Conservation (phyloP, 2,888 invertebrate species). For the Trimorus sp. region DNA sequence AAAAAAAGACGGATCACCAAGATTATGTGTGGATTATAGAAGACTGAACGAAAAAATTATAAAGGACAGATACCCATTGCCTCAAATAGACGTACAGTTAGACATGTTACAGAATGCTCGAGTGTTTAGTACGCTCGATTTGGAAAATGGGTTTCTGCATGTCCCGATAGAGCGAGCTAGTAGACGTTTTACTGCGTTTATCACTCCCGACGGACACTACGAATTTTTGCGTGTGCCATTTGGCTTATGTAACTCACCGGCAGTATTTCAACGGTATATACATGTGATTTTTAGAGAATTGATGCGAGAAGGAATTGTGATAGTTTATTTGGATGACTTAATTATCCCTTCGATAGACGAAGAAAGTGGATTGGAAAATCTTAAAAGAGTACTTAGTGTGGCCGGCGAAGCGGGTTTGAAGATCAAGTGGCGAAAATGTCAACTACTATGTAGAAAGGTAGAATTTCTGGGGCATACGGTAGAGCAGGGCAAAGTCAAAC, state of each 20-base stretch:
- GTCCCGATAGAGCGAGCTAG: slow-evolving; percentile 68
- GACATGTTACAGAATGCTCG: slow-evolving; percentile 42
- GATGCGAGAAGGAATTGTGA: slow-evolving; percentile 39
- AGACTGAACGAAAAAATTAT: background rate
- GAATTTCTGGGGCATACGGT: slow-evolving; percentile 66
- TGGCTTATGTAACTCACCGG: slow-evolving; percentile 21
- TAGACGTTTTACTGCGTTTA: slow-evolving; percentile 71
- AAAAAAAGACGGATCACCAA: background rate
- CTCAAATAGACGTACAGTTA: slow-evolving; percentile 33
- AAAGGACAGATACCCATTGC: slow-evolving; percentile 53
- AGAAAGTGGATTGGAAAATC: background rate
- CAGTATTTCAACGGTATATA: slow-evolving; percentile 65
- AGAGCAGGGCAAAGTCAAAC: slow-evolving; percentile 48
- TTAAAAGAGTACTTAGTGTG: slow-evolving; percentile 56
- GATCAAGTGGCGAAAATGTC: slow-evolving; percentile 68
- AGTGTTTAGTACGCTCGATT: slow-evolving; percentile 38
- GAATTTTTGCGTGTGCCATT: slow-evolving; percentile 19
- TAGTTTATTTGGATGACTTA: slow-evolving; percentile 59
- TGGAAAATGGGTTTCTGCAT: slow-evolving; percentile 65
- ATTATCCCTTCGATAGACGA: slow-evolving; percentile 39
- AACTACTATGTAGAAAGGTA: slow-evolving; percentile 56
- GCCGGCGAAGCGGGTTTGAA: slow-evolving; percentile 59
- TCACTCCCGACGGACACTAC: slow-evolving; percentile 42
- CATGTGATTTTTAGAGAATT: slow-evolving; percentile 59
- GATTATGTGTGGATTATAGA: slow-evolving; percentile 4